Conservation (phyloP, 2,888 invertebrate genomes). For the Ceramica pisi region DNA sequence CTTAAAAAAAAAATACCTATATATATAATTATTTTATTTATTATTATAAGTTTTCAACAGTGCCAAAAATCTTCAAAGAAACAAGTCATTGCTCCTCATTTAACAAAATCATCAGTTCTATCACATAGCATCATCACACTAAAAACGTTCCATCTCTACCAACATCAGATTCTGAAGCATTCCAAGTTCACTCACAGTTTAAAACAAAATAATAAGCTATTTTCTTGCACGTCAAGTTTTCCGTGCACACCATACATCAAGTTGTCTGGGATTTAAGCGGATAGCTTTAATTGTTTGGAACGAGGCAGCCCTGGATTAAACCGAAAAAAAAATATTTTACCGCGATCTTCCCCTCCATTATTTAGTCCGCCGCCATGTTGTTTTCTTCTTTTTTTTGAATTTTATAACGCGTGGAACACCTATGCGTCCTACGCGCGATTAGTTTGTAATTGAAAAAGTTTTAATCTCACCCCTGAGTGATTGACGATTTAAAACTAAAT, state of each 20-base stretch:
- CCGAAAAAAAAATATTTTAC: constrained; percentile 64
- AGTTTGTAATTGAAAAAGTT: constrained; percentile 57
- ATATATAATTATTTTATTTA: no score
- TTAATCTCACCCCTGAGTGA: constrained; percentile 54
- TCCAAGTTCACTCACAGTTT: constrained; percentile 9
- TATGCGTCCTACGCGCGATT: constrained; percentile 61
- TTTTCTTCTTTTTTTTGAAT: constrained; percentile 43
- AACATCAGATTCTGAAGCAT: not conserved
- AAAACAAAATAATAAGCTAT: constrained; percentile 52
- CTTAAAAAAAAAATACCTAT: no score
- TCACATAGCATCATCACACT: not conserved
- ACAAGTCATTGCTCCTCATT: not conserved
- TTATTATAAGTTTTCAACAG: not conserved
- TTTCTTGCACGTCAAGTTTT: constrained; percentile 64
- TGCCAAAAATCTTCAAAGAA: not conserved
- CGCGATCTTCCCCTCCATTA: constrained; percentile 65
- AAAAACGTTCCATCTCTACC: not conserved
- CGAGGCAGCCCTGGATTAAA: constrained; percentile 77
- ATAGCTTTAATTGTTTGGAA: constrained; percentile 87
- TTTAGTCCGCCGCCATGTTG: constrained; percentile 56
- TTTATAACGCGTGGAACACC: constrained; percentile 55
- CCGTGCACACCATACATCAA: constrained; percentile 74
- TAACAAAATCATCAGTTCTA: not conserved
- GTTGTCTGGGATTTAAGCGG: constrained; percentile 79
- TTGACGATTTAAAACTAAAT: constrained; percentile 59